Percentiles rank a stretch among this genome's conserved stretches.
phyloP scores from a whole-genome alignment of 2,113 vertebrate genomes.

The Datnioides undecimradiatus region DNA sequence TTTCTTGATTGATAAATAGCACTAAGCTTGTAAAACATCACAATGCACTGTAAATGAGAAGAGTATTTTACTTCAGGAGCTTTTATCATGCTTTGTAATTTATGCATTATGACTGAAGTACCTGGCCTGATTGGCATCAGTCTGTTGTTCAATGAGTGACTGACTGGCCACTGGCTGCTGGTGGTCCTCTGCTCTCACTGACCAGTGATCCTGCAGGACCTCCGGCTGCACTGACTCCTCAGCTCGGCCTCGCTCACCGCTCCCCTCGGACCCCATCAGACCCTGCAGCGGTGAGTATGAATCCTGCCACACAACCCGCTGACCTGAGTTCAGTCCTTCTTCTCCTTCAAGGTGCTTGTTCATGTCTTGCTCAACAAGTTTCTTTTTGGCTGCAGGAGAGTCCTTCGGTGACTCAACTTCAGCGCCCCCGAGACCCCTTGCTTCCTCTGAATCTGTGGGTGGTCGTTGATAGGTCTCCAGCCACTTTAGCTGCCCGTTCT shows the following conservation, averaged over 20 bases:
- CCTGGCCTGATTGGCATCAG: slow-evolving; percentile 79
- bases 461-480: slow-evolving; percentile 89
- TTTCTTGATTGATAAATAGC: slow-evolving; percentile 59
- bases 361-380: slow-evolving; percentile 83
- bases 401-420: slow-evolving; percentile 73
- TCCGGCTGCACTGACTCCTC: slow-evolving; percentile 53
- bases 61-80: slow-evolving; percentile 6
- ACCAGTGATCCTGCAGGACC: slow-evolving; percentile 76
- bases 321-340: slow-evolving; percentile 61
- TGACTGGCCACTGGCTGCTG: slow-evolving; percentile 75
- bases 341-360: slow-evolving; percentile 79
- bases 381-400: slow-evolving; percentile 83
- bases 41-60: slow-evolving; percentile 10
- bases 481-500: slow-evolving; percentile 94
- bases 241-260: slow-evolving; percentile 41
- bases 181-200: slow-evolving; percentile 67
- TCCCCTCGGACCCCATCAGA: slow-evolving; percentile 61
- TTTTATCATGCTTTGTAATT: slow-evolving; percentile 22
- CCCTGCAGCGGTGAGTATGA: slow-evolving; percentile 75
- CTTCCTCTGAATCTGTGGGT: slow-evolving; percentile 69
- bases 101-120: slow-evolving; percentile 35
- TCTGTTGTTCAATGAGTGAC: slow-evolving; percentile 76
- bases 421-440: slow-evolving; percentile 28
- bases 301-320: slow-evolving; percentile 78
- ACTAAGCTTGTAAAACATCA: slow-evolving; percentile 42